Evolutionary conservation across 2,888 invertebrate species (phyloP).

Genomic region (Carabus problematicus): DNA sequence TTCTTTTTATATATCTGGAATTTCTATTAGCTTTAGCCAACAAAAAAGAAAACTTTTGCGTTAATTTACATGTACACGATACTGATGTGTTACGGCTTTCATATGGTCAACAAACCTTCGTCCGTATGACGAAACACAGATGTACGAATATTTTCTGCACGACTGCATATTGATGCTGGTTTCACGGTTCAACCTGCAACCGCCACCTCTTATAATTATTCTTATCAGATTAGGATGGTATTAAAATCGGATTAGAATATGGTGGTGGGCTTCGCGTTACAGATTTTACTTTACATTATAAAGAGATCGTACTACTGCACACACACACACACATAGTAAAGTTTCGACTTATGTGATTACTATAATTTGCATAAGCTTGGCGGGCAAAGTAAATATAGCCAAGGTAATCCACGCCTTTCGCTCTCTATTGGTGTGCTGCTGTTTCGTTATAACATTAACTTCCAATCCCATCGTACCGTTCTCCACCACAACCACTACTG

Average conservation of each 20-base stretch:
- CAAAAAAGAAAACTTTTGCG: neutral
- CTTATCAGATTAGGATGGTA: slow-evolving; percentile 47
- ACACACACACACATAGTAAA: slow-evolving; percentile 42
- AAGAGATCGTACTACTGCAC: slow-evolving; percentile 48
- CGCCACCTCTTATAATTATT: slow-evolving; percentile 41
- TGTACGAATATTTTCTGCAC: neutral
- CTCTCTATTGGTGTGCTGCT: slow-evolving; percentile 46
- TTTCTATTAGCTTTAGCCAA: slow-evolving; percentile 10
- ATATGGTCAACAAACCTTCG: neutral
- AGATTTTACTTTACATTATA: slow-evolving; percentile 49
- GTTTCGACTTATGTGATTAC: slow-evolving; percentile 53
- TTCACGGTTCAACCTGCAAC: too few relatives aligned
- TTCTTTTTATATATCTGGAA: slow-evolving; percentile 14
- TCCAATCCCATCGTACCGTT: slow-evolving; percentile 47
- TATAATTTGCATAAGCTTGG: slow-evolving; percentile 54
- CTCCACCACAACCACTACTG: neutral
- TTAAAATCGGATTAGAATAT: slow-evolving; percentile 48
- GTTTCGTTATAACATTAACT: slow-evolving; percentile 48
- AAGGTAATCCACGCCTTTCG: slow-evolving; percentile 51
- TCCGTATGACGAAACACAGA: neutral
- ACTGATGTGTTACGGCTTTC: neutral
- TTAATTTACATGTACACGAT: slow-evolving; percentile 16
- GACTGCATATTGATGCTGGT: too few relatives aligned
- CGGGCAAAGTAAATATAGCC: slow-evolving; percentile 53
- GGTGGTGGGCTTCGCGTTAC: slow-evolving; percentile 43